Evolutionary conservation across 1,140 invertebrate species (phyloP), one percentile per base, ranked within the genome.

Genomic region (Philaenus spumarius): DNA sequence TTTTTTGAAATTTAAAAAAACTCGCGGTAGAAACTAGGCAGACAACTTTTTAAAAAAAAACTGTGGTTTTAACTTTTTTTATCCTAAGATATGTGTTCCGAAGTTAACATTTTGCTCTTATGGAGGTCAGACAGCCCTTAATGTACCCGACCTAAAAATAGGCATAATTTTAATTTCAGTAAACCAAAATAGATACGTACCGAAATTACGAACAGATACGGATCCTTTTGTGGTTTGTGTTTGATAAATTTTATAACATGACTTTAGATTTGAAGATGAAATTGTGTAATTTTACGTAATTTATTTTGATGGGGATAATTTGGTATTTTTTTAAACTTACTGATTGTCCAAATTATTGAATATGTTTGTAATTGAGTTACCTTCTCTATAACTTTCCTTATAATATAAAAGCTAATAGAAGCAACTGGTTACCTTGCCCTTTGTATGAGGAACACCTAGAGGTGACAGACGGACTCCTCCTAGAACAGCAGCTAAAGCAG

Each of bases 391-490:
- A 6, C 6, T 20, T 11, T 48, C 24, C 47, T 50, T 5, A 11
- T 12, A 2, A 20, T 43, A 35, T 35, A 35, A 35, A 7, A 7
- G 6, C n/a, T n/a, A n/a, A n/a, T n/a, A n/a, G n/a, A n/a, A n/a
- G n/a, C n/a, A n/a, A n/a, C 15, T 53, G 56, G 35, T 64, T 62
- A 96, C 85, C 77, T 97, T 97, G 65, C 94, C 94, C 65, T 94
- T 90, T 39, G 91, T 92, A 72, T 98, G 95, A 17, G 97, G 97
- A 51, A 98, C 90, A 20, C 97, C 96, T 5, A 98, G 78, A 2
- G 94, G 90, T 43, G 94, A 97, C 46, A 90, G 79, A 54, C 86
- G 80, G 1, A 96, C 93, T 53, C 93, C 90, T 19, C 96, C 95
- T 35, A 98, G 76, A 51, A 98, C 84, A 5, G 95, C 92, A 58